Evolutionary conservation across 1,140 invertebrate species (phyloP), one percentile per base, ranked within the genome.

Genomic region (Calliopsis andreniformis): DNA sequence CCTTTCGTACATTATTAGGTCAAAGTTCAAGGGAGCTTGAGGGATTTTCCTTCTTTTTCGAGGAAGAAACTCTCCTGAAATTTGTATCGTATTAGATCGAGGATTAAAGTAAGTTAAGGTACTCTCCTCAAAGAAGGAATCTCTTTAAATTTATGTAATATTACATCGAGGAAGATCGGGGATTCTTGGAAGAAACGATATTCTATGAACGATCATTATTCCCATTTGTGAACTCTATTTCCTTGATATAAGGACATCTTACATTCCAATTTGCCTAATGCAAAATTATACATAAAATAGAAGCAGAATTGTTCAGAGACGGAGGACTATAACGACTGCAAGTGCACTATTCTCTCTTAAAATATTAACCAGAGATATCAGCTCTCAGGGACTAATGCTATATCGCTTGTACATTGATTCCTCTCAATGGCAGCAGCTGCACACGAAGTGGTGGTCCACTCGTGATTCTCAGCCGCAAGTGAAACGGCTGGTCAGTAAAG

Each of bases 401-500:
- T 55, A 68, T 79, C 12, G 42, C 16, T 8, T 42, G 35, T 3
- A 10, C 43, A 28, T 20, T 10, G 25, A 28, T 6, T 61, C 12
- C 12, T 10, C 47, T 10, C 58, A 39, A 35, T 51, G 18, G 45
- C 28, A 20, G 47, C 77, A 68, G 67, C 78, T 79, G 68, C 12
- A 28, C 49, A 23, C 39, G 45, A 79, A 66, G 49, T 51, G 45
- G 35, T 35, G 39, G n/a, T 56, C 47, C 30, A 64, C 32, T 25
- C 42, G 45, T 1, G 8, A 20, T n/a, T 30, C n/a, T 20, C 18
- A 39, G 39, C 16, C 47, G 56, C 20, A 16, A 66, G 70, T 45
- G 32, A 53, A 79, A 61, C 51, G 45, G 35, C 35, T 56, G 59
- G 64, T 45, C 67, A 49, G 49, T 39, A 76, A 81, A 43, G 39